Conservation (phyloP, 2,113 vertebrate genomes). For the Gavia stellata region DNA sequence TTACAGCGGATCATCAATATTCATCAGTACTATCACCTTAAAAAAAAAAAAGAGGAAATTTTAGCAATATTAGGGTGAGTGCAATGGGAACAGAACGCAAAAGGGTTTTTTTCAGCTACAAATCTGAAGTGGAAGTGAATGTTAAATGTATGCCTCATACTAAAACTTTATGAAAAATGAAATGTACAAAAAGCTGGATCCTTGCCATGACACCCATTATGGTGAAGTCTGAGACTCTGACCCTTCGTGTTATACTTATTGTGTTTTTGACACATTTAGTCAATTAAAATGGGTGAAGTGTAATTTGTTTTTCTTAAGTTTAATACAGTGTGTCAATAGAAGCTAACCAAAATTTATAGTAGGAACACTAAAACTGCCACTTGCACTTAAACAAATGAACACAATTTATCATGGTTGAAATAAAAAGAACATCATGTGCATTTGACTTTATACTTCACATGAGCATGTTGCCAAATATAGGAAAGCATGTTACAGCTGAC, state of each 20-base stretch:
- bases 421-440: slow-evolving; percentile 79
- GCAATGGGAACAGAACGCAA: slow-evolving; percentile 39
- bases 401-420: slow-evolving; percentile 83
- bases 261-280: slow-evolving; percentile 86
- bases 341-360: slow-evolving; percentile 87
- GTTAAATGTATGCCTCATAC: slow-evolving; percentile 64
- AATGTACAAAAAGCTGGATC: slow-evolving; percentile 79
- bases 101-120: slow-evolving; percentile 47
- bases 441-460: slow-evolving; percentile 76
- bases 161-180: slow-evolving; percentile 79
- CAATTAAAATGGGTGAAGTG: slow-evolving; percentile 84
- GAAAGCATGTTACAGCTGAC: slow-evolving; percentile 82
- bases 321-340: slow-evolving; percentile 85
- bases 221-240: slow-evolving; percentile 75
- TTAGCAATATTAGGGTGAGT: slow-evolving; percentile 43
- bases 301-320: slow-evolving; percentile 88
- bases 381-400: slow-evolving; percentile 86
- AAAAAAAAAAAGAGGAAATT: slow-evolving; percentile 15
- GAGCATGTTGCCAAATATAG: slow-evolving; percentile 88
- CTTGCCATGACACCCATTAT: slow-evolving; percentile 88
- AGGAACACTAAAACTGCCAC: slow-evolving; percentile 89
- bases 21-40: slow-evolving; percentile 19
- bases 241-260: slow-evolving; percentile 79
- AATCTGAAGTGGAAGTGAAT: slow-evolving; percentile 74
- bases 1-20: slow-evolving; percentile 58